phyloP scores from a whole-genome alignment of 1,140 invertebrate species.

The Ceratoteleas bidentatus region DNA sequence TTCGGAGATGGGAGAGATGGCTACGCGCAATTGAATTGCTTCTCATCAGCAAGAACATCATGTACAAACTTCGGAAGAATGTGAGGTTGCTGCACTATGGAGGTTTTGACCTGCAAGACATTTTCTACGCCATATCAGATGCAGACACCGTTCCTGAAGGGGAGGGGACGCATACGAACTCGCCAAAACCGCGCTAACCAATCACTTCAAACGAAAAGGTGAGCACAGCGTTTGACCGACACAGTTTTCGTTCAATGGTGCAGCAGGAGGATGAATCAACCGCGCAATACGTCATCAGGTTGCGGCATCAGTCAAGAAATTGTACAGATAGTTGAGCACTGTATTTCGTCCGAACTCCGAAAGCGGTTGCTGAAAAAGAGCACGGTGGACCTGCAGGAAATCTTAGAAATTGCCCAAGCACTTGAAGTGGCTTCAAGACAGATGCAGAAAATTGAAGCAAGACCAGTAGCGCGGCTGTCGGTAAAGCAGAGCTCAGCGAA shows the following conservation, averaged over 20 bases:
- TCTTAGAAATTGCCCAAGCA: slow-evolving; percentile 25
- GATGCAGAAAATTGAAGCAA: slow-evolving; percentile 14
- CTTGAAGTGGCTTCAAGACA: slow-evolving; percentile 9
- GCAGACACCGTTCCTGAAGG: slow-evolving; percentile 3
- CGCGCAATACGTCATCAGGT: slow-evolving; percentile 57
- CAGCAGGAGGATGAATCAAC: slow-evolving; percentile 54
- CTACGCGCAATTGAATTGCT: too few species aligned
- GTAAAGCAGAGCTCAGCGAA: background rate
- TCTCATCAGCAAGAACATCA: too few species aligned
- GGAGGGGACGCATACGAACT: slow-evolving; percentile 16
- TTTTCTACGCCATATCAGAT: slow-evolving; percentile 18
- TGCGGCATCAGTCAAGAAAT: slow-evolving; percentile 66
- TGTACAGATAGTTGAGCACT: slow-evolving; percentile 69
- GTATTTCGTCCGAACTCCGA: slow-evolving; percentile 63
- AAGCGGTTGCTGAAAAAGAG: too few species aligned
- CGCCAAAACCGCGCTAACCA: slow-evolving; percentile 26
- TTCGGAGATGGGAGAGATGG: too few species aligned
- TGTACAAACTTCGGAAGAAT: too few species aligned
- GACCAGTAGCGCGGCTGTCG: slow-evolving; percentile 9
- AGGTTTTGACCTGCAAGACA: slow-evolving; percentile 18
- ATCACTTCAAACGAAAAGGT: slow-evolving; percentile 65
- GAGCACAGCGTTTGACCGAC: slow-evolving; percentile 67
- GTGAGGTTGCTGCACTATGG: slow-evolving; percentile 18
- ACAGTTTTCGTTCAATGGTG: slow-evolving; percentile 65
- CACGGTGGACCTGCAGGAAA: too few species aligned